Percentiles rank a stretch among this genome's conserved stretches.
Evolutionary conservation across 2,888 invertebrate genomes (phyloP).

Genomic region (Metalampra italica): DNA sequence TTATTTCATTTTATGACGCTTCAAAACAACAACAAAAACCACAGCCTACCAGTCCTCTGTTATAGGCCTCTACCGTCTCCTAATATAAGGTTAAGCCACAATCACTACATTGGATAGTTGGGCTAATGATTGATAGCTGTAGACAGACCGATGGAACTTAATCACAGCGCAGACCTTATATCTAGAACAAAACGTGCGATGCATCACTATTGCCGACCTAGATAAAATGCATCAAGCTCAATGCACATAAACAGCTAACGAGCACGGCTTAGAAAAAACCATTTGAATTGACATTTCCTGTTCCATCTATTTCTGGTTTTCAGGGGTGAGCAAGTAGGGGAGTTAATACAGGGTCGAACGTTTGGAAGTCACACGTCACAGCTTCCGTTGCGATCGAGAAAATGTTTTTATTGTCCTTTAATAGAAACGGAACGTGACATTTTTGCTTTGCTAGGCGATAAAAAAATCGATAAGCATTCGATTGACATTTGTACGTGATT

Average conservation of each 20-base stretch:
- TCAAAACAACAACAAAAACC: too few relatives aligned
- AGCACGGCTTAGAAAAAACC: not conserved
- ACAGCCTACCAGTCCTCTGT: too few relatives aligned
- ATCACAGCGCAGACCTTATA: too few relatives aligned
- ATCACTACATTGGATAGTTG: too few relatives aligned
- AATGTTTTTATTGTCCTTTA: conserved; percentile 14
- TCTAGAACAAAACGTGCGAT: too few relatives aligned
- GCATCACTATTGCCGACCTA: too few relatives aligned
- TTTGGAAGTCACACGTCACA: not conserved
- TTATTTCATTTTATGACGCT: too few relatives aligned
- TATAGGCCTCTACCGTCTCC: too few relatives aligned
- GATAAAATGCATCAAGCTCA: too few relatives aligned
- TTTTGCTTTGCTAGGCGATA: not conserved
- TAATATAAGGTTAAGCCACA: too few relatives aligned
- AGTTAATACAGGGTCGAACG: conserved; percentile 1
- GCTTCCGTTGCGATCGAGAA: not conserved
- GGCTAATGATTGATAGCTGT: too few relatives aligned
- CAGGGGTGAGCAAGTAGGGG: conserved; percentile 27
- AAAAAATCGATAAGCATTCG: not conserved
- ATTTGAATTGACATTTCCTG: conserved; percentile 11
- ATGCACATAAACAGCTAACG: not conserved
- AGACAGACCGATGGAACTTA: too few relatives aligned
- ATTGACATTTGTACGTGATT: not conserved
- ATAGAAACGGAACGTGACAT: not conserved
- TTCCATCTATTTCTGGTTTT: conserved; percentile 24